Base-by-base conservation (phyloP, 1,140 invertebrate species). In the Pseudomyrmex concolor region DNA sequence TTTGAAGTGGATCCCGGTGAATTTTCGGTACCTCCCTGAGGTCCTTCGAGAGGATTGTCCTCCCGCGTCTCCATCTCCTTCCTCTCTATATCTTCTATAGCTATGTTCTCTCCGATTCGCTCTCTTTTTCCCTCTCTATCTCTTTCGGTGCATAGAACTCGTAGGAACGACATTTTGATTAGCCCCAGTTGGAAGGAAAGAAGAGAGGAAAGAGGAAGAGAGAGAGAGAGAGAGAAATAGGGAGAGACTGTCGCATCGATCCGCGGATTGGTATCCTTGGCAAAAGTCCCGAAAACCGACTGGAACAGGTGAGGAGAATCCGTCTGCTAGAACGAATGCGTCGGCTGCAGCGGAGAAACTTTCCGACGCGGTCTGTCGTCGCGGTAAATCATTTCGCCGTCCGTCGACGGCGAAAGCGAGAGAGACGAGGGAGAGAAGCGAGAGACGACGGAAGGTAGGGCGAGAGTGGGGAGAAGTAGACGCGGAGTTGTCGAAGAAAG, bases 101-200 rank as follows among this genome's bases (percentile, higher is more conserved):
- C 55, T 50, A 22, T 22, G 10, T 54, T 8, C 17, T 22, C 68
- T 45, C 62, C 15, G 34, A 34, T n/a, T 5, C 12, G 12, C 9
- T 17, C 34, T 57, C 34, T 15, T 5, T 48, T 17, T 10, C 67
- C 4, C 45, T 34, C 50, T 19, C 13, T 34, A 0, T 17, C 43
- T 15, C 62, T 43, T 10, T 15, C n/a, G 55, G 63, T 57, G 63
- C 86, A 63, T 25, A 45, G 59, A 70, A 43, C 51, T 66, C 57
- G 62, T 63, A 84, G 59, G 63, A 63, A 84, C 85, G 86, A 78
- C 80, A 85, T 84, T 87, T 87, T 87, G 86, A 86, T 84, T 87
- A 86, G 85, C 85, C 78, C n/a, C 60, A 81, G 59, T 70, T 54
- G 17, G 62, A 50, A 8, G n/a, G 15, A 48, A 34, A 5, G n/a